These are phyloP conservation scores for Chitala chitala DNA, from an alignment of 2,113 vertebrate genomes.

Conservation along the genomic window DNA sequence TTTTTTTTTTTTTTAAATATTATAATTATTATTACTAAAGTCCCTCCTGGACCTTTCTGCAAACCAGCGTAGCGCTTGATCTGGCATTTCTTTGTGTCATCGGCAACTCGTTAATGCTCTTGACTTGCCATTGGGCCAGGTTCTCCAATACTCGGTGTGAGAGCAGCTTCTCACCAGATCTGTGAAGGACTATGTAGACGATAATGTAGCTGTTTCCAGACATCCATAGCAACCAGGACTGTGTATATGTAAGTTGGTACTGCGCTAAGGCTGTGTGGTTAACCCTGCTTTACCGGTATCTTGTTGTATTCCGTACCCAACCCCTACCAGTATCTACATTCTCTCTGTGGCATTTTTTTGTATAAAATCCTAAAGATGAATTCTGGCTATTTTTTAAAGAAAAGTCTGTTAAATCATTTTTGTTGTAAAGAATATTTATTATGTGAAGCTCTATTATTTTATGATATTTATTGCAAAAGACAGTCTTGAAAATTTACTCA, in stretches of 20 bases:
- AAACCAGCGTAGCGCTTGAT: slow-evolving; percentile 61
- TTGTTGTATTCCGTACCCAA: slow-evolving; percentile 58
- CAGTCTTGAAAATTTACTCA: slow-evolving; percentile 94
- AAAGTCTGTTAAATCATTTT: slow-evolving; percentile 91
- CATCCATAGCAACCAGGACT: slow-evolving; percentile 62
- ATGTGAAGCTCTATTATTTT: slow-evolving; percentile 99
- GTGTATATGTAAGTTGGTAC: slow-evolving; percentile 50
- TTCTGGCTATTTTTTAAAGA: slow-evolving; percentile 94
- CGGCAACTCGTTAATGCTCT: slow-evolving; percentile 66
- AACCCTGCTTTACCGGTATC: slow-evolving; percentile 49
- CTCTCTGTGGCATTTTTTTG: slow-evolving; percentile 75
- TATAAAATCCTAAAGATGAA: slow-evolving; percentile 91
- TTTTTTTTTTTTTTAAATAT: slow-evolving; percentile 42
- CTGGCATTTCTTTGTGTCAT: slow-evolving; percentile 61
- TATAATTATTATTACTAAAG: slow-evolving; percentile 36
- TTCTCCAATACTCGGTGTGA: slow-evolving; percentile 35
- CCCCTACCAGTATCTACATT: slow-evolving; percentile 44
- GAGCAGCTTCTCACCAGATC: slow-evolving; percentile 56
- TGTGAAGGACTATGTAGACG: slow-evolving; percentile 70
- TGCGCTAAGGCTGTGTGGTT: slow-evolving; percentile 51
- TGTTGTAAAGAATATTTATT: slow-evolving; percentile 99
- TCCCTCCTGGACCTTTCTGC: slow-evolving; percentile 53
- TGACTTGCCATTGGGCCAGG: slow-evolving; percentile 41
- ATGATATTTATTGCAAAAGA: slow-evolving; percentile 99
- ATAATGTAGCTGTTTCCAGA: slow-evolving; percentile 69